Evolutionary conservation across 2,888 invertebrate species (phyloP).

Genomic region (Rhingia rostrata): DNA sequence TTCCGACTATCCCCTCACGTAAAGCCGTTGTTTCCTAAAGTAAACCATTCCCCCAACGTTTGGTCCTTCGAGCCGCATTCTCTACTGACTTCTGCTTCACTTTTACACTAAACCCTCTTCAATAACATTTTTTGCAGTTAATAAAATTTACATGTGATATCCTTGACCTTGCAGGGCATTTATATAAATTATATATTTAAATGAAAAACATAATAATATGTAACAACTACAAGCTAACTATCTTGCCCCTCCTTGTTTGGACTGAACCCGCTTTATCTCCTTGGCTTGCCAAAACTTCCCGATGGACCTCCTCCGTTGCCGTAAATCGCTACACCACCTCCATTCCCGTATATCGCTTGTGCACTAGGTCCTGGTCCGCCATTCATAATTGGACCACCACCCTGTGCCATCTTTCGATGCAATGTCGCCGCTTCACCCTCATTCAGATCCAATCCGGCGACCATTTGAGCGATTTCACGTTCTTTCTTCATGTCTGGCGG

Average conservation of each 20-base stretch:
- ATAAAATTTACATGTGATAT: conserved; percentile 59
- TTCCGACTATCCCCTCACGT: background rate
- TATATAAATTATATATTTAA: conserved; percentile 6
- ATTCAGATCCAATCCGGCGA: conserved; percentile 93
- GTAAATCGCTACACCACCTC: conserved; percentile 75
- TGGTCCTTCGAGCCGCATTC: conserved; percentile 11
- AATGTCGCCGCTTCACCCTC: conserved; percentile 86
- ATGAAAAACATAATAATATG: conserved; percentile 16
- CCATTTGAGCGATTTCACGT: conserved; percentile 95
- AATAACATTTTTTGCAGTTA: conserved; percentile 28
- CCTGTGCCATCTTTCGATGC: conserved; percentile 78
- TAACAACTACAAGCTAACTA: conserved; percentile 49
- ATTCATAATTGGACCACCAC: conserved; percentile 77
- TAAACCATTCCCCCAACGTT: too few species aligned
- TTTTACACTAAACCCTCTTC: background rate
- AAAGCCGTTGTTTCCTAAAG: background rate
- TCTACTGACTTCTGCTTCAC: conserved; percentile 18
- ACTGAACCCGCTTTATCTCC: conserved; percentile 79
- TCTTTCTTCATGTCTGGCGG: conserved; percentile 94
- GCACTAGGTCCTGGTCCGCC: conserved; percentile 75
- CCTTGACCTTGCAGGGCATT: conserved; percentile 12
- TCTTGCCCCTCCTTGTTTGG: background rate
- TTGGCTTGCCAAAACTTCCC: conserved; percentile 81
- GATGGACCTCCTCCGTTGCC: conserved; percentile 78
- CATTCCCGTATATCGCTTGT: conserved; percentile 79